Evolutionary conservation across 2,113 vertebrate species (phyloP).

Genomic region (Lampris megalopsis): DNA sequence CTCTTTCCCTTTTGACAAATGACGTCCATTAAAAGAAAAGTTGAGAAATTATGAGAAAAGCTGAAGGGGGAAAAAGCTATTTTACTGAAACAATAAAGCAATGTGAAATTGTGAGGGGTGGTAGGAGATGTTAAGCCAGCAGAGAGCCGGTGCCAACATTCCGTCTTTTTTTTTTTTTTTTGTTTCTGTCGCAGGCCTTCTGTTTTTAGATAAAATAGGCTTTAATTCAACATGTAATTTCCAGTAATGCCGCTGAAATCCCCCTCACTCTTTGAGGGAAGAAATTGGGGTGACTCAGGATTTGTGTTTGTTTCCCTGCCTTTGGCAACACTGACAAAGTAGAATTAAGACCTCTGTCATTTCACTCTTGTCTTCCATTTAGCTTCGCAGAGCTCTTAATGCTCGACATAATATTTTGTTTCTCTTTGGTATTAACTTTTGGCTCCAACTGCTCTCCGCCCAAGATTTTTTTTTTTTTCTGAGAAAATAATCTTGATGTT

Average conservation of each 20-base stretch:
- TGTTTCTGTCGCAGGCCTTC: constrained; percentile 49
- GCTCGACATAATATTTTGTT: constrained; percentile 52
- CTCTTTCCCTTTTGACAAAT: constrained; percentile 60
- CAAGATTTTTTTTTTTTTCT: constrained; percentile 50
- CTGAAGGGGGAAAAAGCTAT: constrained; percentile 33
- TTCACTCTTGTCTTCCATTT: constrained; percentile 46
- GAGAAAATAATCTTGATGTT: constrained; percentile 42
- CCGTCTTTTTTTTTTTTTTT: constrained; percentile 29
- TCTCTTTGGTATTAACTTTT: constrained; percentile 43
- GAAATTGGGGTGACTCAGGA: constrained; percentile 69
- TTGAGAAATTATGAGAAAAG: constrained; percentile 55
- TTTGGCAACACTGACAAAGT: constrained; percentile 50
- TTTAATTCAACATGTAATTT: constrained; percentile 73
- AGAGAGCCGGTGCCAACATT: constrained; percentile 43
- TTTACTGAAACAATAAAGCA: constrained; percentile 70
- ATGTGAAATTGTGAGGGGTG: constrained; percentile 53
- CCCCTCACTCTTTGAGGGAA: constrained; percentile 54
- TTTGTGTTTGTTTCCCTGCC: constrained; percentile 51
- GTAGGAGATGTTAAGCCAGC: constrained; percentile 59
- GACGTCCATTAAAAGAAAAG: constrained; percentile 68
- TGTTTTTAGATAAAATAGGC: constrained; percentile 69
- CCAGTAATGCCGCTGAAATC: constrained; percentile 64
- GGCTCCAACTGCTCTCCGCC: constrained; percentile 26
- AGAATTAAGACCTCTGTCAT: constrained; percentile 47
- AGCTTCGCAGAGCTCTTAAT: constrained; percentile 38